Conservation (phyloP, 2,113 vertebrate genomes). For the Trichechus manatus region DNA sequence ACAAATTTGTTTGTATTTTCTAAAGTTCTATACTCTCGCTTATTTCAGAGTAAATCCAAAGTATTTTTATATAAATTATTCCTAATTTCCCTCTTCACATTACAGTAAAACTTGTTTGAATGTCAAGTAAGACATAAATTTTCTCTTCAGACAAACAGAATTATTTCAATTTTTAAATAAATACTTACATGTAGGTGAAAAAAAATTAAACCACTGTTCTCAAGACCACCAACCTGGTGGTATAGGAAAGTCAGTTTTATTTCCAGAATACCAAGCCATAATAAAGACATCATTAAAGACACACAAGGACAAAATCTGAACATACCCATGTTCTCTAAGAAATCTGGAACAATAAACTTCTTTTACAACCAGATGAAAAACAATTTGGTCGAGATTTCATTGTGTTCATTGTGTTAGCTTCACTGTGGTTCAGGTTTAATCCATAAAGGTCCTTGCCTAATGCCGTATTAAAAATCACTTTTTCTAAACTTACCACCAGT, state of each 20-base stretch:
- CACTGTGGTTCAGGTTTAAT: not conserved
- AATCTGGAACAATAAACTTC: not conserved
- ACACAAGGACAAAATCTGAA: not conserved
- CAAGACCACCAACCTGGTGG: not conserved
- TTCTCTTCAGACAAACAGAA: not conserved
- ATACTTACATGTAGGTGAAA: not conserved
- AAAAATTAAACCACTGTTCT: not conserved
- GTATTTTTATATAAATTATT: not conserved
- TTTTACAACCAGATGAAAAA: not conserved
- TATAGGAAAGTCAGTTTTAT: not conserved
- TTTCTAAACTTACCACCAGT: not conserved
- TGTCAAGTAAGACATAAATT: not conserved
- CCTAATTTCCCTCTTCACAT: not conserved
- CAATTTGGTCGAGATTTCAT: not conserved
- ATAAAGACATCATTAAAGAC: not conserved
- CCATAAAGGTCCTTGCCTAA: not conserved
- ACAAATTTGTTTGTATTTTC: not conserved
- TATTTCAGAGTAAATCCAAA: conserved; percentile 14
- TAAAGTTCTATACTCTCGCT: not conserved
- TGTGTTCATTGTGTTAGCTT: not conserved
- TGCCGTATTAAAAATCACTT: not conserved
- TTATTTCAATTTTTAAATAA: conserved; percentile 8
- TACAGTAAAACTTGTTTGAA: not conserved
- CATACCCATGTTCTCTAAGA: not conserved
- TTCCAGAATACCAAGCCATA: not conserved